These are phyloP conservation scores for Ptiloglossa arizonensis DNA, from an alignment of 1,140 invertebrate species.

Conservation along the genomic window DNA sequence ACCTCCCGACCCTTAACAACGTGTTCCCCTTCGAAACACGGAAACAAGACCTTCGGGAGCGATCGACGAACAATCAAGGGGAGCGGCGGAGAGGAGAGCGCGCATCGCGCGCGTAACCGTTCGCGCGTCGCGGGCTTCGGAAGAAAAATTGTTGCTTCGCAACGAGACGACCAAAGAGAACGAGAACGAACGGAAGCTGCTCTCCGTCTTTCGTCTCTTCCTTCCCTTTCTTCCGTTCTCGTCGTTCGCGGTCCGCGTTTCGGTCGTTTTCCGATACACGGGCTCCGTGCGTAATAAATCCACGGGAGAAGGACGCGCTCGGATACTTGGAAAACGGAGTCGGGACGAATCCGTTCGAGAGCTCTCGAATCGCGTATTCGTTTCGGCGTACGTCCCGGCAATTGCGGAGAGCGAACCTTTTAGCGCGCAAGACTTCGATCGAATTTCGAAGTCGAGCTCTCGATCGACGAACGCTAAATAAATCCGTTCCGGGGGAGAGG, in stretches of 20 bases:
- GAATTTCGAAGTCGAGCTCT: slow-evolving; percentile 52
- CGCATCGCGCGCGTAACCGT: neutral
- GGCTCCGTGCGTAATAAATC: slow-evolving; percentile 77
- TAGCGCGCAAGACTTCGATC: slow-evolving; percentile 50
- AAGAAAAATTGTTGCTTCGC: neutral
- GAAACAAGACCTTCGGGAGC: slow-evolving; percentile 2
- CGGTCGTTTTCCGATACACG: slow-evolving; percentile 77
- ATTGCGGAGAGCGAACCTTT: slow-evolving; percentile 15
- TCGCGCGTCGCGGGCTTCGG: neutral
- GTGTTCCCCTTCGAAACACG: neutral
- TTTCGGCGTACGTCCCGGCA: slow-evolving; percentile 28
- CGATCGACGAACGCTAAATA: slow-evolving; percentile 50
- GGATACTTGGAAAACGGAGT: slow-evolving; percentile 37
- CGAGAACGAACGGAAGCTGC: slow-evolving; percentile 37
- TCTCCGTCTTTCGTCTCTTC: slow-evolving; percentile 62
- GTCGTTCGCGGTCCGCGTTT: slow-evolving; percentile 49
- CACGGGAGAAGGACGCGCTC: slow-evolving; percentile 53
- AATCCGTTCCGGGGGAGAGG: slow-evolving; percentile 33
- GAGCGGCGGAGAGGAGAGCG: neutral
- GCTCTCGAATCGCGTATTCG: slow-evolving; percentile 32
- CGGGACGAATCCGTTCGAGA: slow-evolving; percentile 37
- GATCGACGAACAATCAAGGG: slow-evolving; percentile 26
- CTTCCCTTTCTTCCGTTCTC: slow-evolving; percentile 47
- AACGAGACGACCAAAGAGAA: slow-evolving; percentile 22
- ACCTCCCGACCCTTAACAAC: neutral